Evolutionary conservation across 2,113 vertebrate genomes (phyloP), one percentile per base, ranked within the genome.

Genomic region (Eptatretus burgeri): DNA sequence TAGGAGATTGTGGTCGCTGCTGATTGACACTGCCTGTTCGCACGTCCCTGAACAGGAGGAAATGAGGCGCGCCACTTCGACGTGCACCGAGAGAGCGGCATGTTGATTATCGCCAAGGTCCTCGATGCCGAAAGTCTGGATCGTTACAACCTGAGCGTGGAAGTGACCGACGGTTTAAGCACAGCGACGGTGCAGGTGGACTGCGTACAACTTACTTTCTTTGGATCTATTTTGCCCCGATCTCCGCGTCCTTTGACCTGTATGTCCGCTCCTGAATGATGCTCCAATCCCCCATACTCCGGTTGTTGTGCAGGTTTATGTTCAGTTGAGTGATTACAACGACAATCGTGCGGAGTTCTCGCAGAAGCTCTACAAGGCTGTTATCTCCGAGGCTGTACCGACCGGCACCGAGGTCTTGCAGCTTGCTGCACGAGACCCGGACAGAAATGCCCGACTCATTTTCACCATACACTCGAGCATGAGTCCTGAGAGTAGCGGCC

Each of bases 291-390:
- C 51, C 14, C 2, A 63, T 11, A 65, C 62, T 63, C 51, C 52
- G 67, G 66, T 67, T 66, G 66, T 69, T 60, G 71, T 69, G 2
- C 65, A 95, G 91, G 82, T 98, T 67, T 77, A 83, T 68, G 79
- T 98, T 72, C 84, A 74, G 65, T 81, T 95, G 27, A 67, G 91
- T 71, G 91, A 98, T 78, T 82, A 81, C 72, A 98, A 98, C 13
- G 91, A 98, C 76, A 94, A 95, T 0, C 75, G 80, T 49, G 88
- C 91, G 2, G 73, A 86, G 70, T 95, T 95, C 75, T 85, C 85
- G 66, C 83, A 94, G 64, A 73, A 80, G 1, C 79, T 71, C 66
- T 94, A 95, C 1, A 85, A 91, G 4, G 78, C 89, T 67, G 80
- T 78, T 1, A 78, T 95, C 68, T 82, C 83, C 2, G 89, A 98